These are phyloP conservation scores for Aplodontia rufa DNA, from an alignment of 2,113 vertebrate genomes.

Conservation along the genomic window DNA sequence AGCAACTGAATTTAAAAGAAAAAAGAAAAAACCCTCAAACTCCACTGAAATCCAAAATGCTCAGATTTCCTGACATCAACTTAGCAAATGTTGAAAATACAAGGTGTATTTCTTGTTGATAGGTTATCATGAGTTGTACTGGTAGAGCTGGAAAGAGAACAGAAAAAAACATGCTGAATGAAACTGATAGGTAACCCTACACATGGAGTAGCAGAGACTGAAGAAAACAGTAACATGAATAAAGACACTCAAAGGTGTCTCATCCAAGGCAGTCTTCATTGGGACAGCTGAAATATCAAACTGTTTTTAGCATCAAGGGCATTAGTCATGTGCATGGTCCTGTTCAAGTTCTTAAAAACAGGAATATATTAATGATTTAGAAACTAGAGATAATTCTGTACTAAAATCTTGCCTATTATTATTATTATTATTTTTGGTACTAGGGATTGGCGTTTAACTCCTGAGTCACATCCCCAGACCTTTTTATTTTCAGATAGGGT, in stretches of 20 bases:
- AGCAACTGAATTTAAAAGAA: slow-evolving; percentile 23
- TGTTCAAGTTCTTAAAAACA: not conserved
- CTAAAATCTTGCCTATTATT: too few species aligned
- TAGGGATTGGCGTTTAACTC: too few species aligned
- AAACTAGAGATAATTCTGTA: not conserved
- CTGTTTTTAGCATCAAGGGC: not conserved
- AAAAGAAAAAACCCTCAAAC: not conserved
- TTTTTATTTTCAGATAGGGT: too few species aligned
- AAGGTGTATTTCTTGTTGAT: not conserved
- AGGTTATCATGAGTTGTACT: not conserved
- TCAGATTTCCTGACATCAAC: not conserved
- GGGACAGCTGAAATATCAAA: not conserved
- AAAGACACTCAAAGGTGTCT: not conserved
- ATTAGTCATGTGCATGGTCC: not conserved
- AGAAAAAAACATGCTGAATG: not conserved
- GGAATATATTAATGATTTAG: not conserved
- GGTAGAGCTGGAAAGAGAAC: not conserved
- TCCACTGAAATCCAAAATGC: not conserved
- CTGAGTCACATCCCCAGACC: too few species aligned
- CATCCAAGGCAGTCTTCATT: not conserved
- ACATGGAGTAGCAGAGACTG: not conserved
- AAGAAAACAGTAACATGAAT: not conserved
- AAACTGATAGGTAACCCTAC: not conserved
- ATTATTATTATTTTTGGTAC: too few species aligned
- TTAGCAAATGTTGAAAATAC: slow-evolving; percentile 30